phyloP scores from a whole-genome alignment of 1,140 invertebrate genomes.

The Drosophila obscura region DNA sequence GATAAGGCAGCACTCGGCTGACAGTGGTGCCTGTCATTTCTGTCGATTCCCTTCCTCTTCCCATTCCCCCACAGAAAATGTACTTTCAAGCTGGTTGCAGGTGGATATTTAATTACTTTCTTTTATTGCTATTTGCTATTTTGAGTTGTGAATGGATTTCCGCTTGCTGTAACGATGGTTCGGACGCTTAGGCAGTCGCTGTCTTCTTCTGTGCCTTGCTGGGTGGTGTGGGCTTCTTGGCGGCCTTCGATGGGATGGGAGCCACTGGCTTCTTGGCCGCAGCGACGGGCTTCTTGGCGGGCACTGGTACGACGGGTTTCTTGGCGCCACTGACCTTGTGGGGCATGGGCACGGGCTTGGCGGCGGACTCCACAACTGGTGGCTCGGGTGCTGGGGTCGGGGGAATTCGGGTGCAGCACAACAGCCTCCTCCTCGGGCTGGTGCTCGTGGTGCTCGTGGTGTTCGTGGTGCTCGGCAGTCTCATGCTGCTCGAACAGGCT shows the following conservation, averaged over 20 bases:
- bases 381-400: constrained; percentile 64
- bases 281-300: constrained; percentile 45
- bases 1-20: constrained; percentile 42
- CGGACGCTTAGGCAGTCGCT: constrained; percentile 38
- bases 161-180: constrained; percentile 55
- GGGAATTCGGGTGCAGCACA: constrained; percentile 43
- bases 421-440: constrained; percentile 17
- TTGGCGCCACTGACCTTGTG: constrained; percentile 35
- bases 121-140: constrained; percentile 56
- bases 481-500: constrained; percentile 3
- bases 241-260: constrained; percentile 10
- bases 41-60: background rate
- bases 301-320: constrained; percentile 36
- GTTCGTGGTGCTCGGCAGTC: constrained; percentile 23
- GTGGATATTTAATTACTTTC: constrained; percentile 53
- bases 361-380: constrained; percentile 30
- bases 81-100: constrained; percentile 38
- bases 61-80: background rate
- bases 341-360: constrained; percentile 49
- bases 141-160: constrained; percentile 75
- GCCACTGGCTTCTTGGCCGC: constrained; percentile 35
- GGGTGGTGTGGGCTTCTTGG: constrained; percentile 63
- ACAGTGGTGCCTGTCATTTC: no score
- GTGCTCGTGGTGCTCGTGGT: constrained; percentile 27
- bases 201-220: constrained; percentile 65